These are phyloP conservation scores for Caenorhabditis sp. DNA, from an alignment of 2,888 invertebrate genomes.

Conservation along the genomic window DNA sequence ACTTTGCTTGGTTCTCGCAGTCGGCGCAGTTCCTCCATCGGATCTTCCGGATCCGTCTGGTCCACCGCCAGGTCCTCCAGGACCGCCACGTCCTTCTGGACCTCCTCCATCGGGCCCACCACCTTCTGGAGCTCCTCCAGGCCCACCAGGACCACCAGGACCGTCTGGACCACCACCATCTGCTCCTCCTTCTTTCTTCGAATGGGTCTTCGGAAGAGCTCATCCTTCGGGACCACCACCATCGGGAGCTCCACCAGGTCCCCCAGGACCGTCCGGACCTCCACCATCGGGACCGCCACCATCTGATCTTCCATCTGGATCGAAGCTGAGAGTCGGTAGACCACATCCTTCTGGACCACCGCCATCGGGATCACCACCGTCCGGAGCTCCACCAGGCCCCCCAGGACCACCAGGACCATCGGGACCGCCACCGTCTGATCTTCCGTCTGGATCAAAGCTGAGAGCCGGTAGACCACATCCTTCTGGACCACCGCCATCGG, in stretches of 20 bases:
- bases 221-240: neutral
- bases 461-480: neutral
- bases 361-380: neutral
- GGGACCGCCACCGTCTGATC: neutral
- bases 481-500: slow-evolving; percentile 20
- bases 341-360: neutral
- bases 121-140: neutral
- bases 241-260: slow-evolving; percentile 13
- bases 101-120: slow-evolving; percentile 7
- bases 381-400: slow-evolving; percentile 8
- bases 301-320: neutral
- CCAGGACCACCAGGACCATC: slow-evolving; percentile 11
- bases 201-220: neutral
- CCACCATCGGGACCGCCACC: slow-evolving; percentile 4
- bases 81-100: neutral
- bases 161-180: slow-evolving; percentile 1
- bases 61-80: slow-evolving; percentile 15
- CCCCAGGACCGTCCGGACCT: neutral
- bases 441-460: too few species aligned
- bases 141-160: neutral
- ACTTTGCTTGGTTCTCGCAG: slow-evolving; percentile 16
- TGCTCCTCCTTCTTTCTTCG: neutral
- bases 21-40: slow-evolving; percentile 7
- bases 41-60: slow-evolving; percentile 20
- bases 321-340: too few species aligned